Evolutionary conservation across 2,888 invertebrate genomes (phyloP).

Genomic region (Kuschelorhynchus macadamiae): DNA sequence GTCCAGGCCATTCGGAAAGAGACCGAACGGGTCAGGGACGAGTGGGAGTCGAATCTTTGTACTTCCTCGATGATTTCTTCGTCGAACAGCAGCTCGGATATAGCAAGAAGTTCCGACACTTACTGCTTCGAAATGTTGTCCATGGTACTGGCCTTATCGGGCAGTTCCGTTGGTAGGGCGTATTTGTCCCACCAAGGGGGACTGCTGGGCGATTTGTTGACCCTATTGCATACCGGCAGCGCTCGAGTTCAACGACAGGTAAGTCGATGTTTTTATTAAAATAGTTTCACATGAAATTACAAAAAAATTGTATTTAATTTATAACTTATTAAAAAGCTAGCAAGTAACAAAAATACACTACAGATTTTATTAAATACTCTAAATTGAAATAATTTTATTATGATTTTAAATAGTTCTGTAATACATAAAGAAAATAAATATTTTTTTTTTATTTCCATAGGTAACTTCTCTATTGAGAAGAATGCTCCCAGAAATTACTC

Average conservation of each 20-base stretch:
- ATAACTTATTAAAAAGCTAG: no score
- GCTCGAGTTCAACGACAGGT: constrained; percentile 94
- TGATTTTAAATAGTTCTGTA: no score
- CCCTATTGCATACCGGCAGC: constrained; percentile 92
- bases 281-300: no score
- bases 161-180: constrained; percentile 90
- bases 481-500: constrained; percentile 91
- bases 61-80: constrained; percentile 68
- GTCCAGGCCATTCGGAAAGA: constrained; percentile 93
- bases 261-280: constrained; percentile 15
- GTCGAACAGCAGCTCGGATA: constrained; percentile 64
- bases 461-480: constrained; percentile 88
- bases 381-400: no score
- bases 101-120: constrained; percentile 79
- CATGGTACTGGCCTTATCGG: constrained; percentile 93
- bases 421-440: no score
- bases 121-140: constrained; percentile 98
- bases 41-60: constrained; percentile 85
- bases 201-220: constrained; percentile 86
- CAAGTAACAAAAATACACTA: no score
- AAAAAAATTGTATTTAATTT: no score
- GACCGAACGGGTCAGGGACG: constrained; percentile 87
- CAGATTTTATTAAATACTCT: no score
- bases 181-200: constrained; percentile 93
- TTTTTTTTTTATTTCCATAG: no score